Evolutionary conservation across 1,140 invertebrate species (phyloP).

Genomic region (Aricia agestis): DNA sequence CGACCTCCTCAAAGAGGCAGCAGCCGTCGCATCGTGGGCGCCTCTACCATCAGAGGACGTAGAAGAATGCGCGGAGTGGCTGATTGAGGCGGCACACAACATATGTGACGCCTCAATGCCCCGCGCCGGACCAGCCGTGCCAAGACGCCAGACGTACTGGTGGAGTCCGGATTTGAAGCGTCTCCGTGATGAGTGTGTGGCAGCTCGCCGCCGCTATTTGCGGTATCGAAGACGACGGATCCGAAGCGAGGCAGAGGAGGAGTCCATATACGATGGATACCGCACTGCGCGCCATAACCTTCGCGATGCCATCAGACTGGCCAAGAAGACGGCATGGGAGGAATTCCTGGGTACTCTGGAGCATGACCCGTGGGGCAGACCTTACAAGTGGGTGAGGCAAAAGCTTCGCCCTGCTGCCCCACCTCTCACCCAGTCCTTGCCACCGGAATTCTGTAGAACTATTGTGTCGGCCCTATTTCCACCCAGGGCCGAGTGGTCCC

Average conservation of each 20-base stretch:
- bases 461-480: neutral
- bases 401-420: neutral
- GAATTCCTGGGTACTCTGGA: neutral
- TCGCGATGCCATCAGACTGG: neutral
- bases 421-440: neutral
- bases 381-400: neutral
- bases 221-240: neutral
- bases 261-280: neutral
- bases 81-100: neutral
- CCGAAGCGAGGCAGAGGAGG: neutral
- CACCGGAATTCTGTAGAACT: neutral
- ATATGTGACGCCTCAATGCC: neutral
- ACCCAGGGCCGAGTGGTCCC: slow-evolving; percentile 1
- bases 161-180: neutral
- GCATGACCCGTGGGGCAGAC: neutral
- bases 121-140: neutral
- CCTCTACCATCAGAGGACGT: neutral
- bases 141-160: neutral
- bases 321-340: neutral
- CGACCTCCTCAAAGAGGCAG: neutral
- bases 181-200: neutral
- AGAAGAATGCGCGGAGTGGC: neutral
- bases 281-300: neutral
- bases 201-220: neutral
- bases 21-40: neutral